These are phyloP conservation scores for Hoplostethus atlanticus DNA, from an alignment of 2,797 vertebrate genomes.

Conservation along the genomic window DNA sequence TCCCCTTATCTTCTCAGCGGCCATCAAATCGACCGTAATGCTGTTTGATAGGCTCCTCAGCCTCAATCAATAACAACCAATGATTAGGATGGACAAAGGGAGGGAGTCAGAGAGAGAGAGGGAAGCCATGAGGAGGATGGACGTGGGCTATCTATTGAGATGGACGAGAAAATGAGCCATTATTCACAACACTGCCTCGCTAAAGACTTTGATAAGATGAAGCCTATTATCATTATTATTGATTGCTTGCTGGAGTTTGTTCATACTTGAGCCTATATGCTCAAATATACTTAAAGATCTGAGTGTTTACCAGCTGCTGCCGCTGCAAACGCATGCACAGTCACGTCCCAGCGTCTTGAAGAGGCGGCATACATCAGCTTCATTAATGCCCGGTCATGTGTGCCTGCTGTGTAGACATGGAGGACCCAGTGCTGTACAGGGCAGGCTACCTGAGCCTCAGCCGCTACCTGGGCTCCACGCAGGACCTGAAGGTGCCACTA, in stretches of 20 bases:
- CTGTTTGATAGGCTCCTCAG: slow-evolving; percentile 71
- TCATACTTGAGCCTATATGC: slow-evolving; percentile 51
- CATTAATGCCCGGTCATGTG: slow-evolving; percentile 42
- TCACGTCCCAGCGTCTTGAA: slow-evolving; percentile 19
- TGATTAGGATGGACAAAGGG: slow-evolving; percentile 66
- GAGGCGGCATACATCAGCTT: slow-evolving; percentile 12
- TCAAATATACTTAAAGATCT: slow-evolving; percentile 48
- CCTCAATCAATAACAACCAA: slow-evolving; percentile 75
- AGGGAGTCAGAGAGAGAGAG: slow-evolving; percentile 47
- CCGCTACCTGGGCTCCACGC: slow-evolving; percentile 63
- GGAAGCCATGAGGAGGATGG: slow-evolving; percentile 59
- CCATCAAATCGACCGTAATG: slow-evolving; percentile 71
- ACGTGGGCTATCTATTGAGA: slow-evolving; percentile 70
- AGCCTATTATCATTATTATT: slow-evolving; percentile 80
- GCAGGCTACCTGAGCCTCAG: slow-evolving; percentile 53
- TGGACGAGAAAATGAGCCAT: slow-evolving; percentile 76
- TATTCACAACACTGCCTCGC: slow-evolving; percentile 79
- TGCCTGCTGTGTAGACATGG: slow-evolving; percentile 74
- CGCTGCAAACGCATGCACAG: slow-evolving; percentile 33
- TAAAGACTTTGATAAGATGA: slow-evolving; percentile 74
- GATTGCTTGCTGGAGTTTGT: slow-evolving; percentile 63
- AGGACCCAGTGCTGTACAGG: slow-evolving; percentile 61
- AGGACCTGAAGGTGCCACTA: slow-evolving; percentile 71
- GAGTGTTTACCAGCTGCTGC: slow-evolving; percentile 53
- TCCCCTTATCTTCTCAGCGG: slow-evolving; percentile 73